Evolutionary conservation across 2,113 vertebrate species (phyloP), one percentile per base, ranked within the genome.

Genomic region (Girardinichthys multiradiatus): DNA sequence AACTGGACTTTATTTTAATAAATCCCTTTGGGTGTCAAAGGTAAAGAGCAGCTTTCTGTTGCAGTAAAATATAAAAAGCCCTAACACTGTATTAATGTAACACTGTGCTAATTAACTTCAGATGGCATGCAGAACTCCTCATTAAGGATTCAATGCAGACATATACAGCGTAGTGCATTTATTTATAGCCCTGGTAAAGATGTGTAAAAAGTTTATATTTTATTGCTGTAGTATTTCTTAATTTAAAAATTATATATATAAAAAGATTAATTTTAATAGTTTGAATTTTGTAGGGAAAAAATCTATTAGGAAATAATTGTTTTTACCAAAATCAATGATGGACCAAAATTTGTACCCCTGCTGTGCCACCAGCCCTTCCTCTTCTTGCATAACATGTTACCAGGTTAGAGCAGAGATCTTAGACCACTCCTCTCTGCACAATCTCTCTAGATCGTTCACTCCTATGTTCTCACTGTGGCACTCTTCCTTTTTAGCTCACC

Each of bases 1-100:
- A 80, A 81, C 64, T 5, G 28, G 39, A 77, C 86, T 70, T 11
- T 62, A 35, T 74, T 68, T 63, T 17, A 64, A 51, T 48, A 37
- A 51, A n/a, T 28, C 62, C 66, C 42, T 57, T 13, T 1, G 54
- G 45, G 24, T 57, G 10, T 17, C 17, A 21, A 3, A 51, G 35
- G 6, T 67, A 58, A 48, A 57, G 33, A 58, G 26, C 2, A 19
- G 2, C 12, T 24, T 67, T 2, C 24, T 28, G 26, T 37, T 58
- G 39, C 61, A 39, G 13, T 17, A 5, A 24, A 51, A 72, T 65
- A 35, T 35, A 29, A 77, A 39, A 77, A 39, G 15, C 0, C 0
- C 31, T 58, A 29, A 64, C 42, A 13, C 26, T 71, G 21, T n/a
- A 33, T 3, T n/a, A 21, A 77, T 21, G 26, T 58, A 65, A 33